Evolutionary conservation across 2,888 invertebrate species (phyloP).

Genomic region (Pterostichus madidus): DNA sequence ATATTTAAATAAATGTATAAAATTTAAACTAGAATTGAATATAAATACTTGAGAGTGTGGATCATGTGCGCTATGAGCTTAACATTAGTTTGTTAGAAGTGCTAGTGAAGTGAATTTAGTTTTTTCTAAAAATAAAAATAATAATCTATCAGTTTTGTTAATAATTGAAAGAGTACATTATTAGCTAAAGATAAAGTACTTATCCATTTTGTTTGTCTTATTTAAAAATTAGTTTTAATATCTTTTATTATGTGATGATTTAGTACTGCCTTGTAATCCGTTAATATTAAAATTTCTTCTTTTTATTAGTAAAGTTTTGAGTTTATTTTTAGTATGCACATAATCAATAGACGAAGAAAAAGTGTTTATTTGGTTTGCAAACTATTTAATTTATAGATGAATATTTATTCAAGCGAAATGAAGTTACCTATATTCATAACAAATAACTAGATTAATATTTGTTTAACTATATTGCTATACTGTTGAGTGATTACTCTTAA

Average conservation of each 20-base stretch:
- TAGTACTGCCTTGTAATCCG: conserved; percentile 8
- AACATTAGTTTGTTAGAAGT: no score
- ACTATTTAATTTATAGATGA: conserved; percentile 17
- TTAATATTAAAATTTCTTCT: conserved; percentile 1
- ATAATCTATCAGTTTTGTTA: no score
- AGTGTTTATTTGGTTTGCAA: conserved; percentile 14
- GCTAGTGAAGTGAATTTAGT: no score
- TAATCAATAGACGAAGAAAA: background rate
- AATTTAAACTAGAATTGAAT: no score
- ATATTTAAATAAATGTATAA: no score
- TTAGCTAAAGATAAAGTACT: no score
- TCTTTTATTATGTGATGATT: conserved; percentile 21
- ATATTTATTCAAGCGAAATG: conserved; percentile 34
- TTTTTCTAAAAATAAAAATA: no score
- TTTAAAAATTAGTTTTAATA: conserved; percentile 19
- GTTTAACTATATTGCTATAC: conserved; percentile 2
- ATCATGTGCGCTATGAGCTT: no score
- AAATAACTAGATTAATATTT: conserved; percentile 1
- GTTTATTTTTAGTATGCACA: background rate
- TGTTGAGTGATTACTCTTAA: background rate
- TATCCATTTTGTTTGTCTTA: background rate
- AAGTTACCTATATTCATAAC: conserved; percentile 1
- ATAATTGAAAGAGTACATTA: no score
- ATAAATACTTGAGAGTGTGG: no score
- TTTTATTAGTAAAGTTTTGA: background rate